Conservation (phyloP, 1,140 invertebrate genomes). For the Philaenus spumarius region DNA sequence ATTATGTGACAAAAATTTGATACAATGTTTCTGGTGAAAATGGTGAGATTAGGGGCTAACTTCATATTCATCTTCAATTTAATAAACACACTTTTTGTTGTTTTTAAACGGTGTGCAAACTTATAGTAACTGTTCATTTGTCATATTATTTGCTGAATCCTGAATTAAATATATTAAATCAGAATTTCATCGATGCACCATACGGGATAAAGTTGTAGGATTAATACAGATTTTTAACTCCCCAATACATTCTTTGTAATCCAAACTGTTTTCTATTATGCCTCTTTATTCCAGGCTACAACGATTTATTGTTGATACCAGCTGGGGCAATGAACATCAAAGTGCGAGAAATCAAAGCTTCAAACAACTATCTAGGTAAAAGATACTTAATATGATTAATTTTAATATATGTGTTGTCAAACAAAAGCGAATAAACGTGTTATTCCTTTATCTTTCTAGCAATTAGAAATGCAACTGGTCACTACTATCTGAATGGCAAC, state of each 20-base stretch:
- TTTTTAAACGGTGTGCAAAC: no score
- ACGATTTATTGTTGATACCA: constrained; percentile 88
- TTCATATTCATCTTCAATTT: no score
- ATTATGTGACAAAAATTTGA: no score
- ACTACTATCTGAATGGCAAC: constrained; percentile 91
- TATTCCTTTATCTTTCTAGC: constrained; percentile 46
- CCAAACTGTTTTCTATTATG: neutral
- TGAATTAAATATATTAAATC: no score
- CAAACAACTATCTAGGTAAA: constrained; percentile 93
- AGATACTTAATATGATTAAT: constrained; percentile 27
- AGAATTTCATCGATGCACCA: no score
- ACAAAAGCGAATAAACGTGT: constrained; percentile 1
- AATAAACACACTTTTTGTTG: no score
- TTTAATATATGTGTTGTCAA: neutral
- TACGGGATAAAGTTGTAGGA: no score
- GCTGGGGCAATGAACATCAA: constrained; percentile 89
- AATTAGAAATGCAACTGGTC: constrained; percentile 69
- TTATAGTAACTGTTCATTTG: no score
- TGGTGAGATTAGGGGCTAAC: no score
- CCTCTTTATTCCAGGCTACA: constrained; percentile 64
- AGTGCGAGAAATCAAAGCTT: constrained; percentile 69
- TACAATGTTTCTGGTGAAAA: no score
- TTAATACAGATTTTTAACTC: no score
- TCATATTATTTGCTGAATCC: no score
- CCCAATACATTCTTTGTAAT: neutral